These are phyloP conservation scores for Peromyscus polionotus DNA, from an alignment of 2,113 vertebrate genomes.

Conservation along the genomic window DNA sequence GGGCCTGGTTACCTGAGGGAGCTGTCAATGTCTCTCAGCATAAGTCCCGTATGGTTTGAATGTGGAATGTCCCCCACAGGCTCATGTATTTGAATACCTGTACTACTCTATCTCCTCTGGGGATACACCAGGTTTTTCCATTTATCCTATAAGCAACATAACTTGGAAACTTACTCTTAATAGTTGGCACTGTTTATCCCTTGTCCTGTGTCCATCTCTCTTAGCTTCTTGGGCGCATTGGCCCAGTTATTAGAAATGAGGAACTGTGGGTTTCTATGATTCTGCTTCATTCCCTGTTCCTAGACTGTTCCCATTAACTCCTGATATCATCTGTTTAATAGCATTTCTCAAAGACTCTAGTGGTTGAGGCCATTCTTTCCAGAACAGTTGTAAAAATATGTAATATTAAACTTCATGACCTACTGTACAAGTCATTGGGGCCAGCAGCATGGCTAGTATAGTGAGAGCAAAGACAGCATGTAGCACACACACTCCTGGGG, in stretches of 20 bases:
- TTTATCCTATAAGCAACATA: not conserved
- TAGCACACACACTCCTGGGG: not conserved
- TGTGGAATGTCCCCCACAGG: not conserved
- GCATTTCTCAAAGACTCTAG: not conserved
- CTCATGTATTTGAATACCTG: not conserved
- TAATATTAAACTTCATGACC: not conserved
- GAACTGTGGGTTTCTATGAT: not conserved
- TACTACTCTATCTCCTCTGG: not conserved
- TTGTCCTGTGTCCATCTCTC: not conserved
- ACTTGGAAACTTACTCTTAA: not conserved
- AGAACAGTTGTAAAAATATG: not conserved
- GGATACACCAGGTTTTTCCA: not conserved
- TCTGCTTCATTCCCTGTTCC: not conserved
- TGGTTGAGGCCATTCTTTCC: not conserved
- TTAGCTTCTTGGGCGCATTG: not conserved
- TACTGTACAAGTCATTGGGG: not conserved
- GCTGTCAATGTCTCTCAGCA: not conserved
- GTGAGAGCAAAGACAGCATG: not conserved
- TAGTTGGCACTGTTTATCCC: not conserved
- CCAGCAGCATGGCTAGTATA: not conserved
- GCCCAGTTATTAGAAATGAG: not conserved
- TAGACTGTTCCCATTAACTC: not conserved
- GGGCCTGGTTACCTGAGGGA: not conserved
- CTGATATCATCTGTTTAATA: not conserved
- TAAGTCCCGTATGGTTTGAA: not conserved